Evolutionary conservation across 1,140 invertebrate species (phyloP).

Genomic region (Drosophila repletoides): DNA sequence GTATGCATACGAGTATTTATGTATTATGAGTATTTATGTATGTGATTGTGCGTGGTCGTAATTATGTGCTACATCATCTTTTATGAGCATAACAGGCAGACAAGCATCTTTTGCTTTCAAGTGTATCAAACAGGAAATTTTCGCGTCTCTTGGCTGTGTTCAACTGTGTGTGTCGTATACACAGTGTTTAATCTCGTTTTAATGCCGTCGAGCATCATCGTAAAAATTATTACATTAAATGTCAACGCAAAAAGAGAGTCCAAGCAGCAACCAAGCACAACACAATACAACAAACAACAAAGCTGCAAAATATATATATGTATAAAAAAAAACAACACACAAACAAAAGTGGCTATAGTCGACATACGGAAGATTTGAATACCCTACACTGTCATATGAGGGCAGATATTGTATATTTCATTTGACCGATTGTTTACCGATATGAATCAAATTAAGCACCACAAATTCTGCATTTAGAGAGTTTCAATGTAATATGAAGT

Average conservation of each 20-base stretch:
- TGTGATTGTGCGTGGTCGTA: slow-evolving; percentile 42
- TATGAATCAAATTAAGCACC: too few relatives aligned
- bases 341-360: too few relatives aligned
- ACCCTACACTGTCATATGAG: too few relatives aligned
- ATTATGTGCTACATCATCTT: slow-evolving; percentile 80
- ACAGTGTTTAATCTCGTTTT: slow-evolving; percentile 79
- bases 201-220: slow-evolving; percentile 78
- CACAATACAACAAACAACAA: slow-evolving; percentile 8
- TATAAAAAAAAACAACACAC: neutral
- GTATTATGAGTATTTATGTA: slow-evolving; percentile 1
- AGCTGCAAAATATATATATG: neutral
- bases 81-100: slow-evolving; percentile 63
- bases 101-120: slow-evolving; percentile 59
- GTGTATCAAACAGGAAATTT: slow-evolving; percentile 68
- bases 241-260: slow-evolving; percentile 63
- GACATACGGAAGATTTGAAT: too few relatives aligned
- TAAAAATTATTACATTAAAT: slow-evolving; percentile 80
- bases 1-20: slow-evolving; percentile 5
- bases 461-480: too few relatives aligned
- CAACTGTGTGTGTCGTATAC: too few relatives aligned
- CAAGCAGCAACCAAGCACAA: slow-evolving; percentile 20
- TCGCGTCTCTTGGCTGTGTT: slow-evolving; percentile 9
- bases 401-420: too few relatives aligned
- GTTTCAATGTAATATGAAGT: too few relatives aligned
- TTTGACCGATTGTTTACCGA: too few relatives aligned